phyloP scores from a whole-genome alignment of 2,113 vertebrate genomes.

The Neotoma lepida region DNA sequence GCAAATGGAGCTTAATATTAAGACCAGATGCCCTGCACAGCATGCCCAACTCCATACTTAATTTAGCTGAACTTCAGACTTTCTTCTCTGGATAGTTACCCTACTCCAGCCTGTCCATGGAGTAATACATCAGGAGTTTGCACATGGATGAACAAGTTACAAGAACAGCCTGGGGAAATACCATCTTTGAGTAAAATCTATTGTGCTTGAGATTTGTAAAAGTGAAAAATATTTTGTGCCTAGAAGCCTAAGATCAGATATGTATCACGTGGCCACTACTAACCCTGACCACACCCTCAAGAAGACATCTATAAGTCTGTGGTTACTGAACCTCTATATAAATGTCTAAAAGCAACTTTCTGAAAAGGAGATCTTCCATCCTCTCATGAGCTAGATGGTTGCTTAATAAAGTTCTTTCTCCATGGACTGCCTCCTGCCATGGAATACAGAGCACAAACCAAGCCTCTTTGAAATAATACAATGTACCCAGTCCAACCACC shows the following conservation, averaged over 20 bases:
- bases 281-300: neutral
- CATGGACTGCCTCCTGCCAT: neutral
- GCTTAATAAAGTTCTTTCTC: neutral
- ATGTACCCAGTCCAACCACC: fast-evolving
- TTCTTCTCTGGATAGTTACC: neutral
- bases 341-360: neutral
- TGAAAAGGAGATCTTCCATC: neutral
- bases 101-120: neutral
- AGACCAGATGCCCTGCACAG: neutral
- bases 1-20: neutral
- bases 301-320: too few species aligned
- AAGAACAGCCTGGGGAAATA: neutral
- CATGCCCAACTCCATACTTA: neutral
- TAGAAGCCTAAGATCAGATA: neutral
- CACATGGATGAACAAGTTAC: neutral
- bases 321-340: neutral
- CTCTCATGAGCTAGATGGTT: neutral
- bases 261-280: too few species aligned
- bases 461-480: neutral
- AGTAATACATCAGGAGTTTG: neutral
- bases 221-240: neutral
- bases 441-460: neutral
- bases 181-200: neutral
- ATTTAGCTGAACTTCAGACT: neutral
- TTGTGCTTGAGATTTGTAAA: neutral